Conservation (phyloP, 1,140 invertebrate genomes). For the Oncopodura yosiiana region DNA sequence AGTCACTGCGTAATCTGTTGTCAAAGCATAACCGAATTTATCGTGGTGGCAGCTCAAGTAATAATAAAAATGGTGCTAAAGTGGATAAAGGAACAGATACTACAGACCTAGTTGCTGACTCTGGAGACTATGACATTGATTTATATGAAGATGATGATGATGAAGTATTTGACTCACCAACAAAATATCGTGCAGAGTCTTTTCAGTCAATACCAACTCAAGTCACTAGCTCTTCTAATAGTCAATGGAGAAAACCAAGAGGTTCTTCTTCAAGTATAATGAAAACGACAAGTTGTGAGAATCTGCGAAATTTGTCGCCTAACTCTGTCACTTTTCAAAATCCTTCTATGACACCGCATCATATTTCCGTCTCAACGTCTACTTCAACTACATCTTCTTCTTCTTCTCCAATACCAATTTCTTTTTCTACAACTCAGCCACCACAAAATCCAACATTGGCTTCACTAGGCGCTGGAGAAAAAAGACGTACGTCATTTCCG, state of each 20-base stretch:
- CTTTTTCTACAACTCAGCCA: neutral
- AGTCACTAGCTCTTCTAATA: neutral
- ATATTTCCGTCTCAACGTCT: neutral
- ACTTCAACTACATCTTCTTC: neutral
- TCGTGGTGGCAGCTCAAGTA: too few species aligned
- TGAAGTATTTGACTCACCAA: conserved; percentile 1
- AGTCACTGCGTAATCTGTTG: conserved; percentile 47
- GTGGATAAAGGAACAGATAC: conserved; percentile 26
- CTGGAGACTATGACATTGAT: conserved; percentile 1
- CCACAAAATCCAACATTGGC: too few species aligned
- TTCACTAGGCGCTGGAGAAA: conserved; percentile 5
- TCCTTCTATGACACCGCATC: too few species aligned
- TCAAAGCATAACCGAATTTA: conserved; percentile 22
- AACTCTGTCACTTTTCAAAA: neutral
- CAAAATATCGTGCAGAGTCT: neutral
- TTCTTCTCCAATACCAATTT: neutral
- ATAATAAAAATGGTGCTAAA: conserved; percentile 3
- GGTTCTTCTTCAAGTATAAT: too few species aligned
- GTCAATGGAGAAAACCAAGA: neutral
- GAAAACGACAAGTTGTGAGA: conserved; percentile 34
- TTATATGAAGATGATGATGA: conserved; percentile 8
- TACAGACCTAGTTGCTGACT: conserved; percentile 6
- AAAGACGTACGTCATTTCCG: conserved; percentile 38
- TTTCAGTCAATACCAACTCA: neutral
- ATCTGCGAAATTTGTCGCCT: too few species aligned